phyloP scores from a whole-genome alignment of 2,797 vertebrate species.

The Ataeniobius toweri region DNA sequence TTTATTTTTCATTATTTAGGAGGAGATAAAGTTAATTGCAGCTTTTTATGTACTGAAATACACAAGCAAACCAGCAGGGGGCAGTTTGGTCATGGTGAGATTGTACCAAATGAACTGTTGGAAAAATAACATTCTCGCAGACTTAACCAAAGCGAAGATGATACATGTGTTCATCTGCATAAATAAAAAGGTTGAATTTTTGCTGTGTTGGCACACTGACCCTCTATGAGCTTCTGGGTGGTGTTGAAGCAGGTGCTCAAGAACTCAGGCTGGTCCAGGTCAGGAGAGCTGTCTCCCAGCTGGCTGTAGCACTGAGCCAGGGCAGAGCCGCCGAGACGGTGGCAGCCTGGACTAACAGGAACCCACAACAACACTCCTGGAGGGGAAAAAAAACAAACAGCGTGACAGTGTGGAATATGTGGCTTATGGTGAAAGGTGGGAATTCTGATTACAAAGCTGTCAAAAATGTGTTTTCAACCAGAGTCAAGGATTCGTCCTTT shows the following conservation, averaged over 20 bases:
- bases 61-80: constrained; percentile 42
- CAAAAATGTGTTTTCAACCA: not conserved
- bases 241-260: constrained; percentile 83
- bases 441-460: not conserved
- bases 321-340: constrained; percentile 89
- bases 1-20: not conserved
- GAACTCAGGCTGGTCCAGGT: constrained; percentile 83
- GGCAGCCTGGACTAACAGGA: constrained; percentile 80
- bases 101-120: not conserved
- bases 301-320: constrained; percentile 91
- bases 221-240: constrained; percentile 85
- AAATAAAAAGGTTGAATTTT: not conserved
- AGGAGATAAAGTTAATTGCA: not conserved
- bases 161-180: not conserved
- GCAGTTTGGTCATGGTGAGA: constrained; percentile 12
- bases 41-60: not conserved
- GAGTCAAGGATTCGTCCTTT: not conserved
- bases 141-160: not conserved
- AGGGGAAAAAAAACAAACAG: constrained; percentile 11
- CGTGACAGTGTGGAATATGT: not conserved
- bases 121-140: not conserved
- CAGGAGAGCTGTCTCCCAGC: constrained; percentile 85
- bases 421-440: not conserved
- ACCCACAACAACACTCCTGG: constrained; percentile 88
- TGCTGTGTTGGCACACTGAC: constrained; percentile 63